Base-by-base conservation (phyloP, 2,888 invertebrate species). In the Ashinkailepas kermadecensis region DNA sequence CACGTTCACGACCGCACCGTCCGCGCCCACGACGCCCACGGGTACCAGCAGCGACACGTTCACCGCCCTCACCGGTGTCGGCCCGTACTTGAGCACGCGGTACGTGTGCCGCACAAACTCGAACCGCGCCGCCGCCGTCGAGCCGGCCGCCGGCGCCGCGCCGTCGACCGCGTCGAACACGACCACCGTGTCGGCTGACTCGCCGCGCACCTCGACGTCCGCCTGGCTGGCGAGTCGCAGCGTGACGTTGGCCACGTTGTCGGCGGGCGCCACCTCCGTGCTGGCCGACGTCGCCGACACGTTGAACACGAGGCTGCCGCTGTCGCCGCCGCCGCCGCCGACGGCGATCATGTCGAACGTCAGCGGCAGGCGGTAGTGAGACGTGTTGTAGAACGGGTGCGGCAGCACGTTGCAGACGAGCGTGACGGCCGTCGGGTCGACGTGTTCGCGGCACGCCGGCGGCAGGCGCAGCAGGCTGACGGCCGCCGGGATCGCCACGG, bases 401-500 rank as follows among this genome's bases (percentile, higher is more conserved):
- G 78, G 78, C 11, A n/a, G 57, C 12, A 78, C 58, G 25, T 57
- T 23, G 13, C 78, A 78, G 57, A 13, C 13, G n/a, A 78, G 56
- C 21, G 23, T 58, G n/a, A 9, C 13, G 12, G 23, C 56, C 9
- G 18, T 56, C 4, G 54, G 6, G 25, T 21, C n/a, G 23, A 3
- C 25, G 13, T 6, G n/a, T 81, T 78, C 56, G 39, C 65, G 79
- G 83, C 81, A 83, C 15, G 81, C 81, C 21, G 78, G 78, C 8
- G 84, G 83, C 56, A 82, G 81, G 21, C 83, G 81, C 21, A n/a
- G 25, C 23, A 83, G 81, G 70, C 74, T 65, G 15, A 83, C 82
- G 62, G 81, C 78, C 74, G 81, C 15, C 10, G 82, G 82, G 83
- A 84, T 83, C 1, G 82, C 25, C 8, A 88, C 79, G 8, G 84